Conservation (phyloP, 2,797 vertebrate genomes). For the Rallus crepitans region DNA sequence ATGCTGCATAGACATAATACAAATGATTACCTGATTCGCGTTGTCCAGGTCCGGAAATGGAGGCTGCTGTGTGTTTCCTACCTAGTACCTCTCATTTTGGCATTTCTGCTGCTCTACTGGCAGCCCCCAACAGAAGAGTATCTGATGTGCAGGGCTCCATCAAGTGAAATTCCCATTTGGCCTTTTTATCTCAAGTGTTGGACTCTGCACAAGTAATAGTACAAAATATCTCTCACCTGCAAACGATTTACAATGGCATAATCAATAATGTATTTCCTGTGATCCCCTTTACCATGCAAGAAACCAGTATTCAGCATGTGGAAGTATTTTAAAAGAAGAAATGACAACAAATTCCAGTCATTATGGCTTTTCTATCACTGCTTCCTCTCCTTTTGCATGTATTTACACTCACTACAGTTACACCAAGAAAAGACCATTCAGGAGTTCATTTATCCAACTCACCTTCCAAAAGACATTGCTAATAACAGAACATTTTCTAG, state of each 20-base stretch:
- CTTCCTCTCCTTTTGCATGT: background rate
- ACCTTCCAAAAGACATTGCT: background rate
- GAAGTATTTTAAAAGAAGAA: background rate
- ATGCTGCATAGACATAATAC: background rate
- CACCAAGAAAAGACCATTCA: background rate
- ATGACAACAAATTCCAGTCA: background rate
- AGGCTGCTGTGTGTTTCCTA: slow-evolving; percentile 31
- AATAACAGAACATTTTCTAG: slow-evolving; percentile 18
- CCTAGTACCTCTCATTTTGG: background rate
- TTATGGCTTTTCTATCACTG: background rate
- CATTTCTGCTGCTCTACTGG: slow-evolving; percentile 23
- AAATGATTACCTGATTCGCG: slow-evolving; percentile 36
- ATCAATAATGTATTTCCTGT: slow-evolving; percentile 19
- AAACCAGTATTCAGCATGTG: background rate
- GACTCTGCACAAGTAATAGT: slow-evolving; percentile 37
- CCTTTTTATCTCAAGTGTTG: slow-evolving; percentile 29
- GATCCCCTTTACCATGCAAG: background rate
- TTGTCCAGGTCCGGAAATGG: slow-evolving; percentile 15
- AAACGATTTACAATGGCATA: background rate
- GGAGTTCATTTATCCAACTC: background rate
- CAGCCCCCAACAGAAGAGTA: background rate
- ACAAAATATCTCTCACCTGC: slow-evolving; percentile 42
- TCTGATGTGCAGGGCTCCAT: slow-evolving; percentile 10
- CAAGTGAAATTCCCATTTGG: slow-evolving; percentile 27
- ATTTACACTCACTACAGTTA: background rate